Base-by-base conservation (phyloP, 2,797 vertebrate species). In the Leuciscus waleckii region DNA sequence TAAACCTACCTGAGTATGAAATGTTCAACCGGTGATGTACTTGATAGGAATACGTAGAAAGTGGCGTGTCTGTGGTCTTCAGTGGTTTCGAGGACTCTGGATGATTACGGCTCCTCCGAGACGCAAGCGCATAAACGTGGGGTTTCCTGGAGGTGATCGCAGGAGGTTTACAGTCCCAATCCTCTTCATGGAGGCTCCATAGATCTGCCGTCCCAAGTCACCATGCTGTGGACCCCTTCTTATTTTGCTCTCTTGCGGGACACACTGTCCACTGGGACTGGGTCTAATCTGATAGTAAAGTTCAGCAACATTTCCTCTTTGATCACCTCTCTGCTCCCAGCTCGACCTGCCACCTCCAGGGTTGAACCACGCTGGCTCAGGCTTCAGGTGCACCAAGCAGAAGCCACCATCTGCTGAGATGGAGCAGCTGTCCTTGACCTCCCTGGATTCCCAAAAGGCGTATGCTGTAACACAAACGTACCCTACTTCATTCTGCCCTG, bases 1-100 rank as follows among this genome's bases (percentile, higher is more conserved):
- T 61, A 32, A 67, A 39, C 96, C 96, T 92, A 99, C 98, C 98
- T 96, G 82, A 99, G 91, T 0, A 96, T 98, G 92, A 99, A 99
- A 65, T 76, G 95, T 74, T 97, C 95, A 81, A 96, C 87, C 0
- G 95, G 94, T 1, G 94, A 96, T 76, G 96, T 96, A 63, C 94
- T 96, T 26, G 96, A 93, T 58, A 98, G 85, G n/a, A 96, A 96
- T 2, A 99, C 91, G 0, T 96, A 95, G 84, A 98, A 99, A 6
- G 97, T 98, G 86, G 97, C 92, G 3, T 88, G 0, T 97, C 96
- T 0, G 95, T 95, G 35, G 92, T 95, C 79, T 95, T 96, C 79
- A 95, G 94, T 0, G 96, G 93, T 89, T 94, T 96, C 2, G 96
- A 96, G 2, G 94, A 90, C 0, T 97, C 87, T 92, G 96, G 61